phyloP scores from a whole-genome alignment of 2,888 invertebrate species.

The Drosophila ochracea region DNA sequence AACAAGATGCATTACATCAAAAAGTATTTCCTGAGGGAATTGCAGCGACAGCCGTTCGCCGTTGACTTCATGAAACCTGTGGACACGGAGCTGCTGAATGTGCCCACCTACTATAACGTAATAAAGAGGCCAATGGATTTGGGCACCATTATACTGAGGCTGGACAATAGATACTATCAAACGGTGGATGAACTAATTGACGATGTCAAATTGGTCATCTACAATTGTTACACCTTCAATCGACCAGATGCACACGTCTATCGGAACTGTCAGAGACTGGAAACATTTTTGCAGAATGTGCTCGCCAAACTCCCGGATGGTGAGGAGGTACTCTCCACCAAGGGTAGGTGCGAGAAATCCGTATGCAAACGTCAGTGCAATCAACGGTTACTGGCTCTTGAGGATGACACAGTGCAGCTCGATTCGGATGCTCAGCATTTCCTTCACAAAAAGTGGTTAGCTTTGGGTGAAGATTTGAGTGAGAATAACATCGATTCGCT shows the following conservation, averaged over 20 bases:
- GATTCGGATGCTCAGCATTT: neutral
- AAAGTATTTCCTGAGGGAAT: slow-evolving; percentile 6
- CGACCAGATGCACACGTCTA: neutral
- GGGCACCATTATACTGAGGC: slow-evolving; percentile 12
- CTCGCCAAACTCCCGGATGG: neutral
- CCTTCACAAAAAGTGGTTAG: slow-evolving; percentile 4
- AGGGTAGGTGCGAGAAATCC: neutral
- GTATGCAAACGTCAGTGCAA: neutral
- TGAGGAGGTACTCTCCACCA: slow-evolving; percentile 7
- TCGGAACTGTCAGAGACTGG: slow-evolving; percentile 6
- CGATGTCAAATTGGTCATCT: slow-evolving; percentile 18
- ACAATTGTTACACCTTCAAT: slow-evolving; percentile 36
- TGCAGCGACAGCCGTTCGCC: neutral
- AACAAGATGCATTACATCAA: slow-evolving; percentile 31
- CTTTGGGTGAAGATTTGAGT: neutral
- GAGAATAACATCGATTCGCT: neutral
- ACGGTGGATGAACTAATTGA: slow-evolving; percentile 6
- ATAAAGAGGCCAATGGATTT: slow-evolving; percentile 33
- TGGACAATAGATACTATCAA: slow-evolving; percentile 20
- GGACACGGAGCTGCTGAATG: slow-evolving; percentile 8
- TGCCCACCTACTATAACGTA: slow-evolving; percentile 16
- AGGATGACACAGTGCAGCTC: neutral
- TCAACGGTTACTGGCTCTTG: neutral
- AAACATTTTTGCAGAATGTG: slow-evolving; percentile 4
- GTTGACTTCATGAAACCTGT: slow-evolving; percentile 32